Evolutionary conservation across 2,888 invertebrate genomes (phyloP).

Genomic region (Ennomos erosarius): DNA sequence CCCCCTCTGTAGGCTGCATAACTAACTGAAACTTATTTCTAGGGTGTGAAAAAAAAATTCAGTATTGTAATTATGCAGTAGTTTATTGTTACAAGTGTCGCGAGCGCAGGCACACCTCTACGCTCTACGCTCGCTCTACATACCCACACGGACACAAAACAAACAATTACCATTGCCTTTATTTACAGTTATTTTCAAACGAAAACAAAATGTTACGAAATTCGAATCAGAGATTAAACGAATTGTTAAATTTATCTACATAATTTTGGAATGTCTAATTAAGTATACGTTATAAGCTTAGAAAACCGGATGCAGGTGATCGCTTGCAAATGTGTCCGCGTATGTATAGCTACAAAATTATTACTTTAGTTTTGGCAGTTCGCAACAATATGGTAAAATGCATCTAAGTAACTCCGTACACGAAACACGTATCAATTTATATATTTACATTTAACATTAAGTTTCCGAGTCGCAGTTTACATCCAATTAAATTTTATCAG

Average conservation of each 20-base stretch:
- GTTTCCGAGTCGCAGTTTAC: conserved; percentile 54
- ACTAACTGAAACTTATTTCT: too few species aligned
- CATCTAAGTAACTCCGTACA: conserved; percentile 70
- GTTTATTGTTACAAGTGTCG: conserved; percentile 78
- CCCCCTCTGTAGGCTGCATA: too few species aligned
- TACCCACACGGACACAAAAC: conserved; percentile 49
- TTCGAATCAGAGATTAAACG: too few species aligned
- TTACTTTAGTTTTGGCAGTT: conserved; percentile 83
- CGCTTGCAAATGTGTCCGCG: conserved; percentile 46
- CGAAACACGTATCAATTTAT: conserved; percentile 64
- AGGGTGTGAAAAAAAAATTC: conserved; percentile 47
- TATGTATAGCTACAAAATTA: conserved; percentile 71
- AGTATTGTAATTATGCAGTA: conserved; percentile 75
- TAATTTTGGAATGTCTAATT: conserved; percentile 26
- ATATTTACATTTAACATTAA: conserved; percentile 72
- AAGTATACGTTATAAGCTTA: background rate
- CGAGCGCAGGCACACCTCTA: conserved; percentile 61
- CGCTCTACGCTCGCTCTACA: conserved; percentile 56
- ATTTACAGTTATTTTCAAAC: conserved; percentile 24
- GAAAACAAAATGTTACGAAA: conserved; percentile 2
- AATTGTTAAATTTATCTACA: background rate
- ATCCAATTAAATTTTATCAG: conserved; percentile 53
- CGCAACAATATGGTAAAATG: conserved; percentile 82
- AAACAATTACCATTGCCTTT: conserved; percentile 24
- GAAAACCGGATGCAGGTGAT: conserved; percentile 17